These are phyloP conservation scores for Hypsibius dujardini DNA, from an alignment of 1,140 invertebrate genomes.

Conservation along the genomic window DNA sequence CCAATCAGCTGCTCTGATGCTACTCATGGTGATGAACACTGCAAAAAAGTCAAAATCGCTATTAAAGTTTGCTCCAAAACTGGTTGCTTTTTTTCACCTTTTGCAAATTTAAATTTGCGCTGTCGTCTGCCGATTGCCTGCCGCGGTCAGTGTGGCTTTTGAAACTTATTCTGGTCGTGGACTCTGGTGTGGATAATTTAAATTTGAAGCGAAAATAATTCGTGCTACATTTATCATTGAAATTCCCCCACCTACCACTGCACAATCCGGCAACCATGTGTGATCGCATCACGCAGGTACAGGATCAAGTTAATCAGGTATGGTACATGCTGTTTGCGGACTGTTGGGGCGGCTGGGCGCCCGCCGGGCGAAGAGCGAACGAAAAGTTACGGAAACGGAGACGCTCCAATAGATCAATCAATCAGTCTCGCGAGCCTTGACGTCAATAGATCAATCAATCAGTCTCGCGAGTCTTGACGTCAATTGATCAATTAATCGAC, in stretches of 20 bases:
- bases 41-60: background rate
- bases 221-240: background rate
- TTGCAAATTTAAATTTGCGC: background rate
- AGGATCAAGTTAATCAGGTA: constrained; percentile 12
- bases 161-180: background rate
- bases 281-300: constrained; percentile 7
- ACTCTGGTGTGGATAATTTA: too few species aligned
- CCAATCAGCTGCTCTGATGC: background rate
- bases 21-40: background rate
- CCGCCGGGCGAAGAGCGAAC: background rate
- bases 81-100: background rate
- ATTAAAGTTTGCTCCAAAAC: background rate
- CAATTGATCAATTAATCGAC: too few species aligned
- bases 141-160: background rate
- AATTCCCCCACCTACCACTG: background rate
- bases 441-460: too few species aligned
- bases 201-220: too few species aligned
- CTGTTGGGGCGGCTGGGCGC: background rate
- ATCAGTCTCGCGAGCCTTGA: too few species aligned
- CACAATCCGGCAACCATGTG: too few species aligned
- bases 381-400: too few species aligned
- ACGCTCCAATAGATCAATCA: too few species aligned
- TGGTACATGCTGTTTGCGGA: background rate
- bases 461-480: too few species aligned
- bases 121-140: background rate